Evolutionary conservation across 2,888 invertebrate species (phyloP).

Genomic region (Drosophila lutescens): DNA sequence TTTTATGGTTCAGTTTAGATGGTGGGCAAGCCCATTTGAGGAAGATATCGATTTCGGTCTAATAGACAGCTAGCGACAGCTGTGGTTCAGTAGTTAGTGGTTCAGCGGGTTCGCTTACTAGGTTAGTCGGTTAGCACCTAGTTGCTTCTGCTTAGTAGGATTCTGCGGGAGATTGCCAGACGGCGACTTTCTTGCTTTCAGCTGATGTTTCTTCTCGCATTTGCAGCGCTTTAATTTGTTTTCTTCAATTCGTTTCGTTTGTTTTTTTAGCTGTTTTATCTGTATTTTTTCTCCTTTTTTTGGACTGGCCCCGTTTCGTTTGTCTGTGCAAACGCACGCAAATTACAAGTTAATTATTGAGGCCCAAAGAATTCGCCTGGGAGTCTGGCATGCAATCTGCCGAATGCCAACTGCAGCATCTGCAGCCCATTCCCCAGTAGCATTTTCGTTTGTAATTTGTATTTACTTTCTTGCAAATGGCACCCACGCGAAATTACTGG

Average conservation of each 20-base stretch:
- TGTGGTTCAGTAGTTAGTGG: constrained; percentile 52
- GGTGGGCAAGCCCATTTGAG: background rate
- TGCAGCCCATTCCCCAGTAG: constrained; percentile 2
- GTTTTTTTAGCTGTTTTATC: constrained; percentile 28
- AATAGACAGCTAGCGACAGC: constrained; percentile 13
- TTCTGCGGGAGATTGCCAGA: constrained; percentile 59
- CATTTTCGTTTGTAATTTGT: constrained; percentile 6
- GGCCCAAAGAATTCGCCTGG: constrained; percentile 56
- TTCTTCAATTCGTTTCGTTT: constrained; percentile 32
- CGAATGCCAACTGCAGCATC: constrained; percentile 27
- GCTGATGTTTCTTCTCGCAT: constrained; percentile 52
- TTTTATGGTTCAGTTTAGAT: constrained; percentile 11
- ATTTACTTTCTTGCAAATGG: constrained; percentile 53
- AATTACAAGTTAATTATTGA: constrained; percentile 67
- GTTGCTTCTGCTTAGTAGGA: constrained; percentile 50
- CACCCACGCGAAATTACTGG: constrained; percentile 49
- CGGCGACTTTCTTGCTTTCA: constrained; percentile 60
- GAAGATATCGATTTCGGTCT: constrained; percentile 23
- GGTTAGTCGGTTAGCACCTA: constrained; percentile 80
- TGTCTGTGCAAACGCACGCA: constrained; percentile 67
- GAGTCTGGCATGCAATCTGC: constrained; percentile 56
- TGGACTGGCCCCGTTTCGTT: constrained; percentile 58
- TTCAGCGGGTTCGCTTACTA: constrained; percentile 73
- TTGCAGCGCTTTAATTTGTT: constrained; percentile 54
- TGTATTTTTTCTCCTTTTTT: constrained; percentile 24